Conservation (phyloP, 2,888 invertebrate species). For the Hermaeophaga mercurialis region DNA sequence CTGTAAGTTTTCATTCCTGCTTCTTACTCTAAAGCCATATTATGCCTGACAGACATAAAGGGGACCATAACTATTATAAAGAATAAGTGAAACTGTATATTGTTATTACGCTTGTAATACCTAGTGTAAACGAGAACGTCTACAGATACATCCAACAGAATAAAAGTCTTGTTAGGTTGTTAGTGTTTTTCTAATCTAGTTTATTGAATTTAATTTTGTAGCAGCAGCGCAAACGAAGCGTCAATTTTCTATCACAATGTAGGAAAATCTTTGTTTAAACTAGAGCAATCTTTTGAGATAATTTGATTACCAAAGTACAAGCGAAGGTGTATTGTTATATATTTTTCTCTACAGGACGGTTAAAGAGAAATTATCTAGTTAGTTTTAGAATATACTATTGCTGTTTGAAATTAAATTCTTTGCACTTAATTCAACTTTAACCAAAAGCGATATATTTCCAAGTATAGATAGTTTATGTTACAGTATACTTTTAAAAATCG, state of each 20-base stretch:
- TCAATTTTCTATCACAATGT: no score
- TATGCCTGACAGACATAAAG: conserved; percentile 9
- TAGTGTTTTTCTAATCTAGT: conserved; percentile 1
- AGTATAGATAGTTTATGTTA: no score
- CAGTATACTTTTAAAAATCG: background rate
- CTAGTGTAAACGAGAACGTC: conserved; percentile 1
- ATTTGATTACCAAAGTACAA: no score
- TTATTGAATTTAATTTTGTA: conserved; percentile 3
- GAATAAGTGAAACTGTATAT: conserved; percentile 9
- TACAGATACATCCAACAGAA: background rate
- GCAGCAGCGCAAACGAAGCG: background rate
- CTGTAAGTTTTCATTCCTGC: conserved; percentile 9
- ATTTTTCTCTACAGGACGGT: no score
- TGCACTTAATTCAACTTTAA: no score
- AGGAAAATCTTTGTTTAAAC: no score
- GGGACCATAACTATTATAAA: conserved; percentile 9
- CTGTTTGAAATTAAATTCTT: no score
- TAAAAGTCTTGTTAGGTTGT: background rate
- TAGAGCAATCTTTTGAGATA: no score
- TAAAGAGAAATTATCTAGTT: no score
- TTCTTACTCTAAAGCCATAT: conserved; percentile 3
- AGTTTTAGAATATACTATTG: no score
- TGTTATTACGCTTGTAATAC: conserved; percentile 9
- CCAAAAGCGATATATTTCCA: no score
- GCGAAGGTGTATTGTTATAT: no score